Percentiles rank a stretch among this genome's conserved stretches.
phyloP scores from a whole-genome alignment of 2,113 vertebrate species.

The Gambusia affinis region DNA sequence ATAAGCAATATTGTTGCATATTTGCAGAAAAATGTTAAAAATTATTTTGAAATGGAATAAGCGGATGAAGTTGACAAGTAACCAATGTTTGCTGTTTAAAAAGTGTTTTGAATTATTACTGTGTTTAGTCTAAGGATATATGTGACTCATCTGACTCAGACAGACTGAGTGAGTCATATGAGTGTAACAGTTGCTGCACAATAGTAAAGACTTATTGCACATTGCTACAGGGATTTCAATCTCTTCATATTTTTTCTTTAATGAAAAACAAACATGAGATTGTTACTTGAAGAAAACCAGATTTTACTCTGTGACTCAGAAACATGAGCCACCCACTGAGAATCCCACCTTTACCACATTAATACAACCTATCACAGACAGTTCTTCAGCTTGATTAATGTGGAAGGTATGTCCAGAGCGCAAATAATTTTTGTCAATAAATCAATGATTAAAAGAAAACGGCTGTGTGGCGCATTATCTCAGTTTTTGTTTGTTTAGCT shows the following conservation, averaged over 20 bases:
- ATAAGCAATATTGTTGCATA: no score
- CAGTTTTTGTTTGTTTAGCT: slow-evolving; percentile 10
- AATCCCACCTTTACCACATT: neutral
- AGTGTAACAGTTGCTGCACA: no score
- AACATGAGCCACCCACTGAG: neutral
- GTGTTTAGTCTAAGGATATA: no score
- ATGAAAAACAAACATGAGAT: neutral
- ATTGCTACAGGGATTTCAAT: neutral
- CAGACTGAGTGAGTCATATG: no score
- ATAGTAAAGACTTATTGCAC: no score
- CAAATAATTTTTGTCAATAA: slow-evolving; percentile 28
- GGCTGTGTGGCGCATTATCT: neutral
- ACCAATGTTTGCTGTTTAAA: no score
- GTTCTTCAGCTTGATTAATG: slow-evolving; percentile 13
- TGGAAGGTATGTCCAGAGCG: neutral
- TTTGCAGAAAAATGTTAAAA: no score
- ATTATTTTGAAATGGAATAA: no score
- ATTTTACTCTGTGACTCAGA: slow-evolving; percentile 5
- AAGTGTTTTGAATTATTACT: no score
- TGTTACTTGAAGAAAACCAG: slow-evolving; percentile 8
- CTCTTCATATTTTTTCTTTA: neutral
- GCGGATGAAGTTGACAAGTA: no score
- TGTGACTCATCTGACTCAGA: no score
- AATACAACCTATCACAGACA: neutral
- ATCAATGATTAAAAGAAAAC: slow-evolving; percentile 18